Evolutionary conservation across 2,113 vertebrate species (phyloP), one percentile per base, ranked within the genome.

Genomic region (Tichodroma muraria): DNA sequence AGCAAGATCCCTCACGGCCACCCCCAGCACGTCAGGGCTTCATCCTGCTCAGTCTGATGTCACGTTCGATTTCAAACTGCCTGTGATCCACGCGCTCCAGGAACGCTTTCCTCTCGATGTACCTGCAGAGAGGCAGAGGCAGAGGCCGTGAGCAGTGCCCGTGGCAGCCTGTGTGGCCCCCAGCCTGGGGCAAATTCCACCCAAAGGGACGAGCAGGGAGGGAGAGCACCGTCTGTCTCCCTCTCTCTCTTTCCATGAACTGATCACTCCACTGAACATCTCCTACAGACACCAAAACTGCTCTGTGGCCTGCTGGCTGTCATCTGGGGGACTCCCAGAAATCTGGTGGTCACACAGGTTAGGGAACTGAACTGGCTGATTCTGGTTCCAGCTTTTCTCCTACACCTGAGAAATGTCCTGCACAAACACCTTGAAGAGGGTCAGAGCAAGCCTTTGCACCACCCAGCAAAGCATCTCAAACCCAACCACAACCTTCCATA

Each of bases 41-140:
- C 98, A 99, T 99, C 96, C 99, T 99, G 98, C 95, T 99, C 85
- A 99, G 98, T 42, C 99, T 98, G 89, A 99, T 97, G 68, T 97
- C 98, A 2, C 98, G 98, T 76, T 99, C 99, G 13, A 98, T 97
- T 97, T 99, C 98, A 25, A 99, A 99, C 96, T 99, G 99, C 30
- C 99, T 98, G 95, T 99, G 98, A 97, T 99, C 99, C 45, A 99
- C 99, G 0, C 99, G 98, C 92, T 99, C 99, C 95, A 99, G 98
- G 96, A 99, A 99, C 12, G 99, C 99, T 94, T 99, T 99, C 94
- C 98, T 98, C 96, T 99, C 99, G 87, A 99, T 98, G 96, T 99
- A 99, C 97, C 99, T 99, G 91, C 52, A 70, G 90, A 83, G 76
- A 85, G 71, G 73, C 54, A 86, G 80, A 89, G 76, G 70, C 31